Conservation (phyloP, 2,113 vertebrate genomes). For the Pheucticus melanocephalus region DNA sequence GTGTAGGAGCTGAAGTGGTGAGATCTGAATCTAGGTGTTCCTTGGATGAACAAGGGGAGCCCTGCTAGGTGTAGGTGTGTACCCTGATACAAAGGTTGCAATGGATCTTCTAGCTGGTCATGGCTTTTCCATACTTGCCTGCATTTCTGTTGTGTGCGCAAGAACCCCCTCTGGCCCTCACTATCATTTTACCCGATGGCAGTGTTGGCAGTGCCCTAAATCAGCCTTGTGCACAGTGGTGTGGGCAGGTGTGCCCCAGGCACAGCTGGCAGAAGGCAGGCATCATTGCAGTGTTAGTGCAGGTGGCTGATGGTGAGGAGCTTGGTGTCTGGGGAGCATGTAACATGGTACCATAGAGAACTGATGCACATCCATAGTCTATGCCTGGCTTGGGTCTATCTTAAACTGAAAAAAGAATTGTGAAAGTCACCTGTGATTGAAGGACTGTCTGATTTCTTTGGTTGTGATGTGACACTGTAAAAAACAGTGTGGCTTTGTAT, state of each 20-base stretch:
- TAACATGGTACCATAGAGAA: rapidly evolving
- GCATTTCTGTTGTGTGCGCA: not conserved
- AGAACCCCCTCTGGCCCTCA: not conserved
- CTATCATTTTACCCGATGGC: not conserved
- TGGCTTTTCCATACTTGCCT: not conserved
- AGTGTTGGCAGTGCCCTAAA: not conserved
- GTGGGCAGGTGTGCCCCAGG: not conserved
- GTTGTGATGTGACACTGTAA: rapidly evolving
- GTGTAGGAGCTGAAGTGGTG: not conserved
- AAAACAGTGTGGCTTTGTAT: rapidly evolving
- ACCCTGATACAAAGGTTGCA: not conserved
- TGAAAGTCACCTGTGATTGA: not conserved
- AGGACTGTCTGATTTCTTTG: not conserved
- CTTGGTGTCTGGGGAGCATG: not conserved
- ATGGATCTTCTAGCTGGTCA: not conserved
- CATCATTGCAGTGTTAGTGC: not conserved
- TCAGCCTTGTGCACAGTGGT: not conserved
- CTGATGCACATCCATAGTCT: not conserved
- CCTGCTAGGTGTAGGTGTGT: rapidly evolving
- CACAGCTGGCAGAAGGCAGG: not conserved
- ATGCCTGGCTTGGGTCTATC: not conserved
- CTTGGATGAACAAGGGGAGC: not conserved
- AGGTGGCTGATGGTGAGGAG: not conserved
- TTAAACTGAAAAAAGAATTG: not conserved
- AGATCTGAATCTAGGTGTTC: not conserved